These are phyloP conservation scores for Muraenolepis orangiensis DNA, from an alignment of 2,797 vertebrate species.

Conservation along the genomic window DNA sequence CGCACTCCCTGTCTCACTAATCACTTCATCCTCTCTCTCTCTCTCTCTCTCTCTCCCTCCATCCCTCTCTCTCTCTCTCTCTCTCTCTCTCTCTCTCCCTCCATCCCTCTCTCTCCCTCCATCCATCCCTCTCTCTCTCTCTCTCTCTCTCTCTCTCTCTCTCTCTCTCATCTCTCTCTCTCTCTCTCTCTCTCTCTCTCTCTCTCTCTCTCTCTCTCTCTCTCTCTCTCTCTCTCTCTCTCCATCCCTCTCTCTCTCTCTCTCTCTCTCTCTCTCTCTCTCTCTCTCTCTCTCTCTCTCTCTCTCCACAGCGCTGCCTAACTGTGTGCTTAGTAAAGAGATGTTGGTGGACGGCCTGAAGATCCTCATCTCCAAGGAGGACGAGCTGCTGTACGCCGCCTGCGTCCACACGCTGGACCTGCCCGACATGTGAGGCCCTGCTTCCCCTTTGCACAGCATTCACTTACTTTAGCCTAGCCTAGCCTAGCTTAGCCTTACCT, in stretches of 20 bases:
- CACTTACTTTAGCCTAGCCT: no score
- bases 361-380: constrained; percentile 94
- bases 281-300: background rate
- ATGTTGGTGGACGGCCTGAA: constrained; percentile 90
- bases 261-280: constrained; percentile 27
- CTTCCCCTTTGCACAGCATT: background rate
- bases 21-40: no score
- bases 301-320: constrained; percentile 68
- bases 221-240: constrained; percentile 17
- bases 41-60: no score
- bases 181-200: no score
- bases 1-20: no score
- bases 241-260: constrained; percentile 19
- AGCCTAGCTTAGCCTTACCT: no score
- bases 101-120: no score
- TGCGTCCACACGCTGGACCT: constrained; percentile 90
- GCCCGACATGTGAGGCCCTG: constrained; percentile 88
- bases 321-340: constrained; percentile 89
- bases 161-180: constrained; percentile 29
- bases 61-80: no score
- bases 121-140: constrained; percentile 15
- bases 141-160: constrained; percentile 17
- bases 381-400: constrained; percentile 91
- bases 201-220: constrained; percentile 15
- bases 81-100: no score